phyloP scores from a whole-genome alignment of 2,888 invertebrate genomes.

The Drosophila gaucha region DNA sequence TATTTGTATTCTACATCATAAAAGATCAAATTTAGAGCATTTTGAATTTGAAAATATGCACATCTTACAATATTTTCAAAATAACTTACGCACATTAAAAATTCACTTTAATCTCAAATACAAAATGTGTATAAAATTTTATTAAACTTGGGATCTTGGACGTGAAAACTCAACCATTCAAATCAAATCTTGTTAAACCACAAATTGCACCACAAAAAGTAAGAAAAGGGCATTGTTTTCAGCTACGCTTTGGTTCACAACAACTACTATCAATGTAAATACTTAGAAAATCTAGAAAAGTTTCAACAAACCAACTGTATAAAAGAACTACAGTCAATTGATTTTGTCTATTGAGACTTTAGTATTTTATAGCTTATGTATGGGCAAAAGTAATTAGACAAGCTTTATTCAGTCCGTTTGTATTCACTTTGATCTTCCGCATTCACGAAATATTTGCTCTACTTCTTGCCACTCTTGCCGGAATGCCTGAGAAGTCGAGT shows the following conservation, averaged over 20 bases:
- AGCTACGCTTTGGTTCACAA: neutral
- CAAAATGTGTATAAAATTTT: too few species aligned
- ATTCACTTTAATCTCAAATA: too few species aligned
- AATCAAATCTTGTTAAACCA: too few species aligned
- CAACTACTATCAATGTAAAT: neutral
- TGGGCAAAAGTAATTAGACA: constrained; percentile 5
- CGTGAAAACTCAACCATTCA: too few species aligned
- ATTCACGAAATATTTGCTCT: constrained; percentile 6
- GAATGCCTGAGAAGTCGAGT: neutral
- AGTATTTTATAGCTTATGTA: neutral
- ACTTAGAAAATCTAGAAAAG: neutral
- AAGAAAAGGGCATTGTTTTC: neutral
- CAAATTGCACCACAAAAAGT: neutral
- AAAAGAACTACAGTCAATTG: neutral
- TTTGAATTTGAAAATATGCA: too few species aligned
- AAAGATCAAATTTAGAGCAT: too few species aligned
- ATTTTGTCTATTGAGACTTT: neutral
- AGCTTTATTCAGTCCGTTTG: neutral
- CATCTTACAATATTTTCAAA: too few species aligned
- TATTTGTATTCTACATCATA: too few species aligned
- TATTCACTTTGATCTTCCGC: constrained; percentile 12
- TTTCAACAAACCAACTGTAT: neutral
- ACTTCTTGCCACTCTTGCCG: neutral
- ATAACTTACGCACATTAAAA: too few species aligned
- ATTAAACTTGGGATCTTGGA: too few species aligned